Base-by-base conservation (phyloP, 1,140 invertebrate species). In the Diorhabda elongata region DNA sequence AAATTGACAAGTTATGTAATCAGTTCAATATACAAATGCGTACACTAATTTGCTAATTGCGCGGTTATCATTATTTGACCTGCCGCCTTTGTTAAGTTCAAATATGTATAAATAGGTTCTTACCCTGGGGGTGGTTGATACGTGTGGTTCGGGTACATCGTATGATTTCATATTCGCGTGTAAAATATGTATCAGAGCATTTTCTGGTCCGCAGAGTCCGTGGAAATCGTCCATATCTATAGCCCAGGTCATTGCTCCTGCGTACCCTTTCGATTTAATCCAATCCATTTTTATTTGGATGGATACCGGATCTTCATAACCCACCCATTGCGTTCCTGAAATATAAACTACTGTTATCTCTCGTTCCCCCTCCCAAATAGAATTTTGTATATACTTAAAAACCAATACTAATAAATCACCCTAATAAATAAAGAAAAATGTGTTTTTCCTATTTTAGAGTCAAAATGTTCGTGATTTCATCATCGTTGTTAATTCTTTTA, bases 161-260 rank as follows among this genome's bases (percentile, higher is more conserved):
- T 95, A 96, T 60, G 84, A 82, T 64, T 86, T 86, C 88, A 96
- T 90, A 67, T 88, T 88, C 41, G 90, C 84, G 73, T 92, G 81
- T 11, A 96, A 78, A 61, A 92, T 84, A 65, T 89, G 87, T 71
- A 89, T 89, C 2, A 94, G 80, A 2, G 88, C 84, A 77, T 93
- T 93, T 71, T 85, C 85, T 1, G 85, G 82, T 0, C 92, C 92
- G 76, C 92, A 94, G 3, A 92, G 73, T 2, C 91, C 92, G 62
- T 85, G 83, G 75, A 93, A 94, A 75, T 94, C 92, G 66, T 94
- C 92, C 91, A 94, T 93, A 71, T 94, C 92, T 60, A 93, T 91
- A 4, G 93, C 92, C 94, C 94, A 96, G 6, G 87, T 91, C 94
- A 96, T 96, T 1, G 91, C 87, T 4, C 94, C 94, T 0, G 89